Conservation (phyloP, 2,113 vertebrate species). For the Amphiprion percula region DNA sequence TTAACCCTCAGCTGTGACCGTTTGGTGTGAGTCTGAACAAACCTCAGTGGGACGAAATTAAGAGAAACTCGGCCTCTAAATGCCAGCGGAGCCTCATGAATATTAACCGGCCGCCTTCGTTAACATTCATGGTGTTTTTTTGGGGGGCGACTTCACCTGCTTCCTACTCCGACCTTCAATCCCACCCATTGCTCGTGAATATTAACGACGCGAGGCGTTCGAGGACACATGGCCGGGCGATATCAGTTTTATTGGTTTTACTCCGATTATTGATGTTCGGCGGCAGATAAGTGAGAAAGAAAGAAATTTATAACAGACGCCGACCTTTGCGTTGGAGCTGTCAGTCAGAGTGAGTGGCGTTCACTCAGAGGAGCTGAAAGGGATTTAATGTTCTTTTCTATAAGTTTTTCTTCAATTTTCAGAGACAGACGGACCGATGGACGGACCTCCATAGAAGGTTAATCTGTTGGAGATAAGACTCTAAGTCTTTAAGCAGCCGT, state of each 20-base stretch:
- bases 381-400: not conserved
- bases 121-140: constrained; percentile 62
- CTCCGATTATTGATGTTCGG: constrained; percentile 31
- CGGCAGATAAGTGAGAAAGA: not conserved
- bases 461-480: constrained; percentile 58
- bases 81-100: constrained; percentile 48
- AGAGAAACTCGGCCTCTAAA: constrained; percentile 41
- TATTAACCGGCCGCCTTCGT: constrained; percentile 52
- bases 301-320: not conserved
- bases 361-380: not conserved
- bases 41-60: constrained; percentile 20
- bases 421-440: constrained; percentile 4
- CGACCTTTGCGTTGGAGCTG: constrained; percentile 45
- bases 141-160: constrained; percentile 17
- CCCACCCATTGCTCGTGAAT: constrained; percentile 57
- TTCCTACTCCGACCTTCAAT: constrained; percentile 50
- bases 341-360: constrained; percentile 42
- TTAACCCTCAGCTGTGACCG: constrained; percentile 7
- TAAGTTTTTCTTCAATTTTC: not conserved
- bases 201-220: constrained; percentile 45
- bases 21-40: not conserved
- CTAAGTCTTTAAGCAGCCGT: constrained; percentile 42
- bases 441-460: constrained; percentile 33
- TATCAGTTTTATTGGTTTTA: constrained; percentile 19
- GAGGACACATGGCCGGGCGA: not conserved